A percentile compares a stretch with the other conserved stretches of the same genome.
These are phyloP conservation scores for Gavia stellata DNA, from an alignment of 2,113 vertebrate genomes.

Conservation along the genomic window DNA sequence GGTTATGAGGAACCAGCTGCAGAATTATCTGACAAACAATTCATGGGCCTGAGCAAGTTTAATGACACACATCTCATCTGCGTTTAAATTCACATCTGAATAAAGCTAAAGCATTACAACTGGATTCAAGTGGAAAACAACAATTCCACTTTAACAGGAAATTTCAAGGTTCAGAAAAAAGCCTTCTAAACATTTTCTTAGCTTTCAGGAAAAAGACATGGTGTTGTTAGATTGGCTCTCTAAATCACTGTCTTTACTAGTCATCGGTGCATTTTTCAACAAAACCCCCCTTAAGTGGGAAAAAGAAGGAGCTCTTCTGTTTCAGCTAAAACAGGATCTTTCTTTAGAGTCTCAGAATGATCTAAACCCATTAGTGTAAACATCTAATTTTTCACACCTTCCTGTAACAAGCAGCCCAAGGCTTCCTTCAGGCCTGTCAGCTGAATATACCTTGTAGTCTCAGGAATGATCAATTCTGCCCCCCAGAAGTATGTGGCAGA, in stretches of 20 bases:
- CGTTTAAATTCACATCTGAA: conserved; percentile 6
- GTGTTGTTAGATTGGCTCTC: not conserved
- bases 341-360: not conserved
- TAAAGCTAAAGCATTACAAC: not conserved
- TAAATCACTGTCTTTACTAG: not conserved
- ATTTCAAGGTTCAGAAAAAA: not conserved
- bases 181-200: not conserved
- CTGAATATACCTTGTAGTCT: not conserved
- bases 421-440: not conserved
- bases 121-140: not conserved
- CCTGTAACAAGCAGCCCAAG: not conserved
- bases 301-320: not conserved
- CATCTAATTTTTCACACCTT: conserved; percentile 7
- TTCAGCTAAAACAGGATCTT: not conserved
- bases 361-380: not conserved
- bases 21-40: conserved; percentile 31
- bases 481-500: not conserved
- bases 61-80: not conserved
- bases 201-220: not conserved
- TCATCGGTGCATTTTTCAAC: not conserved
- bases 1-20: not conserved
- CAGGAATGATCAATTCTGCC: not conserved
- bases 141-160: not conserved
- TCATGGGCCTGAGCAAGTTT: not conserved
- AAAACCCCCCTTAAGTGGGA: not conserved